Percentiles rank a stretch among this genome's conserved stretches.
phyloP scores from a whole-genome alignment of 2,888 invertebrate species.

The Dryadula phaetusa region DNA sequence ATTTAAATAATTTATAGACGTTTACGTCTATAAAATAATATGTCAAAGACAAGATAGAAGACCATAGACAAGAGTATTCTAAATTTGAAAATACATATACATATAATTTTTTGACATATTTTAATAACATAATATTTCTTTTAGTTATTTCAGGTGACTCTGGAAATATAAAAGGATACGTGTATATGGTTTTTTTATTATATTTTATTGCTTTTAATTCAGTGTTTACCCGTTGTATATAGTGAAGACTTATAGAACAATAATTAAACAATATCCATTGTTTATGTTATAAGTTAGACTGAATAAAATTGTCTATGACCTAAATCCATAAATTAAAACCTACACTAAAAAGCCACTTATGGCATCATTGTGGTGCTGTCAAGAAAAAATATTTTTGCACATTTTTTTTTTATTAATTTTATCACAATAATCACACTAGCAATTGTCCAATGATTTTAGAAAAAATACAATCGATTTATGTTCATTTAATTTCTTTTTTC shows the following conservation, averaged over 20 bases:
- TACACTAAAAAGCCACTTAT: constrained; percentile 49
- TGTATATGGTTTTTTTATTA: background rate
- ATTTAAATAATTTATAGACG: constrained; percentile 35
- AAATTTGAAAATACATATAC: background rate
- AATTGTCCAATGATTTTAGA: constrained; percentile 55
- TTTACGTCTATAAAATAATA: constrained; percentile 41
- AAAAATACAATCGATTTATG: constrained; percentile 58
- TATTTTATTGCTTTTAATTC: background rate
- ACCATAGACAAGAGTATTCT: constrained; percentile 43
- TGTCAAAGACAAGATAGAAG: constrained; percentile 37
- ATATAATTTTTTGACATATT: too few species aligned
- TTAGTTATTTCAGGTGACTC: background rate
- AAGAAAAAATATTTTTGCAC: constrained; percentile 60
- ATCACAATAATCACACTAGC: constrained; percentile 56
- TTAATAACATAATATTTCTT: too few species aligned
- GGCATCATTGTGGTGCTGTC: constrained; percentile 57
- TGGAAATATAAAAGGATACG: background rate
- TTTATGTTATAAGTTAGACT: constrained; percentile 5
- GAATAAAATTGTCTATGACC: constrained; percentile 39
- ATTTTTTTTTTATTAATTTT: constrained; percentile 48
- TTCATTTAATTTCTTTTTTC: constrained; percentile 46
- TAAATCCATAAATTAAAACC: constrained; percentile 47
- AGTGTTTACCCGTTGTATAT: background rate
- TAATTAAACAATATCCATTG: background rate
- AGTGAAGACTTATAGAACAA: background rate